These are phyloP conservation scores for Lipotes vexillifer DNA, from an alignment of 2,113 vertebrate genomes.

Conservation along the genomic window DNA sequence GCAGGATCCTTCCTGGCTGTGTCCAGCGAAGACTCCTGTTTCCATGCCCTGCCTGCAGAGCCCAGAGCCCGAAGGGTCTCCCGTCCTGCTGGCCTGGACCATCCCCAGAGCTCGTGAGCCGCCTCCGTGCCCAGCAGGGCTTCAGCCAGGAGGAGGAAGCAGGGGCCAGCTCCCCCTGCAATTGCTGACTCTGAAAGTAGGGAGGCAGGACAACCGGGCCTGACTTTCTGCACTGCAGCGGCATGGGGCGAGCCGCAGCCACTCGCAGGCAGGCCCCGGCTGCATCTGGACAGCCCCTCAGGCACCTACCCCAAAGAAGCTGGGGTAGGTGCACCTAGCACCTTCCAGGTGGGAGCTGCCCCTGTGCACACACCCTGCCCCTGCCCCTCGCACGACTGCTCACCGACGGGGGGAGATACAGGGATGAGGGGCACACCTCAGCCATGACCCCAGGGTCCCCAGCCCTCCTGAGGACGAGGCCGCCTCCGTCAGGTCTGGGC, in stretches of 20 bases:
- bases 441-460: too few species aligned
- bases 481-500: not conserved
- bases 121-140: fast-evolving
- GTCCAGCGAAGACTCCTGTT: not conserved
- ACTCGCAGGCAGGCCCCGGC: not conserved
- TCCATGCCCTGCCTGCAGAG: not conserved
- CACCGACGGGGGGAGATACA: fast-evolving
- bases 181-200: not conserved
- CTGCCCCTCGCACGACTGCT: not conserved
- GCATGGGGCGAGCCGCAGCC: fast-evolving
- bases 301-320: not conserved
- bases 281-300: not conserved
- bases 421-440: not conserved
- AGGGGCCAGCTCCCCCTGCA: not conserved
- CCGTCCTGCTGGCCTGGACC: not conserved
- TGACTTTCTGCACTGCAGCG: not conserved
- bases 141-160: not conserved
- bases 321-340: not conserved
- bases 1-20: not conserved
- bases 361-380: not conserved
- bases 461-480: not conserved
- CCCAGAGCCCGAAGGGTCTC: not conserved
- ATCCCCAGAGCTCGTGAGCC: not conserved
- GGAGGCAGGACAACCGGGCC: not conserved
- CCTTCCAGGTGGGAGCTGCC: not conserved